A percentile compares a stretch with the other conserved stretches of the same genome.
phyloP scores from a whole-genome alignment of 2,113 vertebrate genomes.

The Eurypyga helias region DNA sequence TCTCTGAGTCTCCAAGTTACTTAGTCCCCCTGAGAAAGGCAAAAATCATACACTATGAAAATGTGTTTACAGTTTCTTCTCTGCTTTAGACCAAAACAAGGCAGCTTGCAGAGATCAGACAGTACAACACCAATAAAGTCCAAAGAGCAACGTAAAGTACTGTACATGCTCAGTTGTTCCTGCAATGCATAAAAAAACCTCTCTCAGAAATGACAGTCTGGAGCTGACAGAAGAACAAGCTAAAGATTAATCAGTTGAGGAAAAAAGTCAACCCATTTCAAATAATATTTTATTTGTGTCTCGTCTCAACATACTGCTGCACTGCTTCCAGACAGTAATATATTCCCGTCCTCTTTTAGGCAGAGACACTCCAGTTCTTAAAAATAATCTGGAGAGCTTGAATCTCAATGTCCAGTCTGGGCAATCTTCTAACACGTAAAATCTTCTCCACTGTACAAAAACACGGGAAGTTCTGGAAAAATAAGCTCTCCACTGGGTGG shows the following conservation, averaged over 20 bases:
- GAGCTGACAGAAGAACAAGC: neutral
- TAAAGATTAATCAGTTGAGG: neutral
- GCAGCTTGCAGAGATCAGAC: neutral
- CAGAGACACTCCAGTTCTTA: neutral
- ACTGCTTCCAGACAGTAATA: neutral
- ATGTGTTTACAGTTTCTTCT: neutral
- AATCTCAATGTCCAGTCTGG: neutral
- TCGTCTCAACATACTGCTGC: neutral
- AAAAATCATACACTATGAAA: neutral
- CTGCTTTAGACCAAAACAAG: neutral
- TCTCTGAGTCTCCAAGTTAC: neutral
- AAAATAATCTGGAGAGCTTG: neutral
- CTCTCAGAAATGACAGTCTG: neutral
- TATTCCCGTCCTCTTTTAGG: neutral
- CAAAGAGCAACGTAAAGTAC: neutral
- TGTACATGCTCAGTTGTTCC: neutral
- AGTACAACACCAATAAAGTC: neutral
- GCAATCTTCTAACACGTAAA: neutral
- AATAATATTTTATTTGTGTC: constrained; percentile 15
- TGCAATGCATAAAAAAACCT: neutral
- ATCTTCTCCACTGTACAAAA: neutral
- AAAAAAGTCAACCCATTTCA: neutral
- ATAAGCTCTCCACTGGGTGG: neutral
- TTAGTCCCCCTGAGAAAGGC: neutral
- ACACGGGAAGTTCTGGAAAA: neutral